Percentiles rank a stretch among this genome's conserved stretches.
Conservation (phyloP, 2,888 invertebrate species). For the Urechis unicinctus region DNA sequence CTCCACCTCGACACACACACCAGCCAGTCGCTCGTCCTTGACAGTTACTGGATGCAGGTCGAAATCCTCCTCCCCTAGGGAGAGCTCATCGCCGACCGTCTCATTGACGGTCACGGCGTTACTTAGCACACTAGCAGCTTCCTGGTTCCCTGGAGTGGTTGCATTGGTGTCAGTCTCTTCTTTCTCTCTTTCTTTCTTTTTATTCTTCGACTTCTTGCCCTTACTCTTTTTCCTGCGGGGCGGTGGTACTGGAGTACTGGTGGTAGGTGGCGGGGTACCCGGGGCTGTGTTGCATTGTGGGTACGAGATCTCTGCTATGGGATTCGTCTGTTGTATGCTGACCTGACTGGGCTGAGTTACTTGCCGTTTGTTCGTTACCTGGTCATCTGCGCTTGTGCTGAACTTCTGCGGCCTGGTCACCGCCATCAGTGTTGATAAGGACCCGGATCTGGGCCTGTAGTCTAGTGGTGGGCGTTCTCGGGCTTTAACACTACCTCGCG, state of each 20-base stretch:
- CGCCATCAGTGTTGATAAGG: background rate
- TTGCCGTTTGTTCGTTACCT: background rate
- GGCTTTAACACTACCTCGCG: conserved; percentile 3
- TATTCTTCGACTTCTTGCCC: background rate
- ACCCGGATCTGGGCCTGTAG: conserved; percentile 1
- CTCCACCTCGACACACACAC: conserved; percentile 42
- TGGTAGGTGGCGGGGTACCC: background rate
- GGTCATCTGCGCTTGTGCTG: background rate
- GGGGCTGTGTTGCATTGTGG: background rate
- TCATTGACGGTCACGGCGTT: conserved; percentile 21
- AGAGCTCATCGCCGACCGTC: conserved; percentile 20
- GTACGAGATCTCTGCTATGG: background rate
- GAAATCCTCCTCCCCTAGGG: conserved; percentile 22
- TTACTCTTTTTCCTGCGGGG: background rate
- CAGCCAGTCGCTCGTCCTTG: conserved; percentile 38
- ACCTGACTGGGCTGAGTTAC: background rate
- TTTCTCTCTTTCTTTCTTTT: background rate
- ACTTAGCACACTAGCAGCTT: conserved; percentile 7
- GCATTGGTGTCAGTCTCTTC: background rate
- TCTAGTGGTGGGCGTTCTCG: conserved; percentile 11
- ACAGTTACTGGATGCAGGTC: conserved; percentile 19
- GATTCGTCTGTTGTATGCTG: background rate
- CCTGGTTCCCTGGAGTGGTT: no score
- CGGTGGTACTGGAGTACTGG: no score
- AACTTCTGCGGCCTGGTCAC: background rate